Evolutionary conservation across 30 jellyfish, hydroid and myxozoan species (phyloP), one percentile per base, ranked within the genome.

Genomic region (Aurelia aurita): DNA sequence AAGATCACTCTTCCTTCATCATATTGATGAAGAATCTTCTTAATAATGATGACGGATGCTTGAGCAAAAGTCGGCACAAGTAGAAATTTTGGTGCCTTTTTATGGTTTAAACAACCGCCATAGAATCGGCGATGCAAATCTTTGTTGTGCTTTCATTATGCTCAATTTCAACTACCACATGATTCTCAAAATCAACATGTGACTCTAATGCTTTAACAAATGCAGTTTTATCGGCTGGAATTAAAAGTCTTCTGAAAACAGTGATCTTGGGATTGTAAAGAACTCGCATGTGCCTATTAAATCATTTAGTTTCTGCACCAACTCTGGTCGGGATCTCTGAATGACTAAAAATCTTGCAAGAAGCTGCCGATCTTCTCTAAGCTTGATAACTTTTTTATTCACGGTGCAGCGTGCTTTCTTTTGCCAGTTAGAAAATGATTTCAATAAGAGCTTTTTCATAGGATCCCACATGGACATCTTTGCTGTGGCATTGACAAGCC

Each of bases 241-340:
- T n/a, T n/a, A n/a, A n/a, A n/a, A 72, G 84, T 58, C 84, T 72
- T 68, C n/a, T 16, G 84, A 72, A 58, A 72, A 72, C 84, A 72
- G 49, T 46, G 84, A 72, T 26, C 72, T 46, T 3, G 85, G 72
- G 57, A 72, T 46, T 23, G 51, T 25, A 46, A 71, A 46, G 60
- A 72, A 72, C 60, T 72, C 85, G 57, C 15, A 72, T 46, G 71
- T 46, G 43, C 72, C 85, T 32, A 72, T 72, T 47, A 51, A 71
- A 18, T 72, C 53, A 26, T 72, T 51, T 23, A 72, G 72, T 15
- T 46, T 72, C 57, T 46, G 55, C 72, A 46, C 28, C 53, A 72
- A 34, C 85, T 46, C 70, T 23, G 85, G 85, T 2, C 85, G 22
- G 7, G 72, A 72, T 72, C 72, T 69, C 25, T 72, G 72, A 51